phyloP scores from a whole-genome alignment of 2,888 invertebrate species.

The Amphimallon solstitiale region DNA sequence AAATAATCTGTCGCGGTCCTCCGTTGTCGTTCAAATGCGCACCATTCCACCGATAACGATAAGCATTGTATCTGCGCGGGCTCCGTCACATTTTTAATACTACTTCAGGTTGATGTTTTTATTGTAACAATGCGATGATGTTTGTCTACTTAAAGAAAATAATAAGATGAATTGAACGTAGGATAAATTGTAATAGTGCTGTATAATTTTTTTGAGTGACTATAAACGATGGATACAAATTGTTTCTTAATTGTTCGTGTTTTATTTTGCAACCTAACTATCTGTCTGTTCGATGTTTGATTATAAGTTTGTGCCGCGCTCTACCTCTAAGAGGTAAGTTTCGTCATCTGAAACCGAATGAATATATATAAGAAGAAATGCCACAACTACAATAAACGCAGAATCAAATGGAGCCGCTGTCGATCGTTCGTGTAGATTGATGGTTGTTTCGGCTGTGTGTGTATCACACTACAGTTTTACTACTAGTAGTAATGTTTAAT shows the following conservation, averaged over 20 bases:
- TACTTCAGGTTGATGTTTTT: conserved; percentile 38
- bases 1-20: conserved; percentile 52
- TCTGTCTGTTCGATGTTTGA: conserved; percentile 28
- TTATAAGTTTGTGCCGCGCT: conserved; percentile 26
- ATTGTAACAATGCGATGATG: conserved; percentile 36
- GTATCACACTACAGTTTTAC: conserved; percentile 41
- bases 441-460: conserved; percentile 37
- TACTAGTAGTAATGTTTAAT: conserved; percentile 42
- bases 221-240: conserved; percentile 62
- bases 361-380: conserved; percentile 9
- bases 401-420: conserved; percentile 33
- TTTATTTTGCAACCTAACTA: conserved; percentile 46
- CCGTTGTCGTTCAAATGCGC: conserved; percentile 57
- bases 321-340: conserved; percentile 36
- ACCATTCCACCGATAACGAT: conserved; percentile 40
- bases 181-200: conserved; percentile 61
- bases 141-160: conserved; percentile 47
- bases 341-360: conserved; percentile 25
- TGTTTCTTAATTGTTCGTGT: conserved; percentile 57
- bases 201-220: conserved; percentile 62
- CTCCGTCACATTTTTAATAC: conserved; percentile 39
- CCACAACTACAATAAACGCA: conserved; percentile 21
- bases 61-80: conserved; percentile 40
- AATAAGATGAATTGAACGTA: conserved; percentile 56
- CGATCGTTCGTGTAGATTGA: conserved; percentile 35